Conservation (phyloP, 2,797 vertebrate species). For the Dipus sagitta region DNA sequence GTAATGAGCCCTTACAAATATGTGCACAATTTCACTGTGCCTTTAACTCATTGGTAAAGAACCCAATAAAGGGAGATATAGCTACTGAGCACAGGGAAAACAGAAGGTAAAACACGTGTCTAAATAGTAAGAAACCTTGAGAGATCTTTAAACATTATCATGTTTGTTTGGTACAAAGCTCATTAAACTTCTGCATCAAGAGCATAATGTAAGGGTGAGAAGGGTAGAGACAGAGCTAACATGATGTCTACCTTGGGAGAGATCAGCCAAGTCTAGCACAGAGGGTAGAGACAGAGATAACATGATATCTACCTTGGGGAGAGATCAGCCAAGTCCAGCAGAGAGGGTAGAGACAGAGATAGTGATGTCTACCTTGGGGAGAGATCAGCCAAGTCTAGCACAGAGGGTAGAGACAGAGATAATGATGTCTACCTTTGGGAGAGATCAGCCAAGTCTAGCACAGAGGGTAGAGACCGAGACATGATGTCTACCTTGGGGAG, state of each 20-base stretch:
- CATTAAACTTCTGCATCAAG: neutral
- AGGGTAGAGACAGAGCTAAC: neutral
- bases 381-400: neutral
- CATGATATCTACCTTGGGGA: neutral
- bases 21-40: neutral
- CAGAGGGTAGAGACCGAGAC: neutral
- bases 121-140: neutral
- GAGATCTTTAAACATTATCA: neutral
- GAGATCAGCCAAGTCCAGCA: neutral
- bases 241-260: neutral
- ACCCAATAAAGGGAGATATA: neutral
- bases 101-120: neutral
- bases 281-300: neutral
- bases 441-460: neutral
- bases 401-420: neutral
- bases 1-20: neutral
- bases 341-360: neutral
- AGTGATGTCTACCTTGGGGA: neutral
- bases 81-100: neutral
- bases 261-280: neutral
- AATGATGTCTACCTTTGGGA: neutral
- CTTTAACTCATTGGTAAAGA: slow-evolving; percentile 24
- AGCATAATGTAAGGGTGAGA: neutral
- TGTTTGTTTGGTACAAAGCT: neutral
- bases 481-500: neutral